Percentiles rank a stretch among this genome's conserved stretches.
Evolutionary conservation across 2,797 vertebrate species (phyloP).

Genomic region (Tenualosa thibaudeaui): DNA sequence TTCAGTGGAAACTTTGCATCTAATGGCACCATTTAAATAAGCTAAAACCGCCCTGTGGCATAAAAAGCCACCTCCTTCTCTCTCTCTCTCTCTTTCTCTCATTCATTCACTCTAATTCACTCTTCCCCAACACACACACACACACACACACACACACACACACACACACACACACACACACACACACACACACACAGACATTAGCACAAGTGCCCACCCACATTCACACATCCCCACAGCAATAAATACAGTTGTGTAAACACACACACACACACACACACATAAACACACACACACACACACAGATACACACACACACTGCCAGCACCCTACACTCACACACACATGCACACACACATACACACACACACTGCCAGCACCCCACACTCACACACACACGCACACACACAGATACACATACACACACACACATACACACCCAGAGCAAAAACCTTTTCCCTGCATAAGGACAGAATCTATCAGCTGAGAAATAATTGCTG

Average conservation of each 20-base stretch:
- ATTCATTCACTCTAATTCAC: neutral
- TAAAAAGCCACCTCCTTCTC: neutral
- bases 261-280: neutral
- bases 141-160: too few relatives aligned
- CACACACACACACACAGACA: too few relatives aligned
- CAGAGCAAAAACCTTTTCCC: neutral
- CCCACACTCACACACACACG: neutral
- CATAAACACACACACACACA: neutral
- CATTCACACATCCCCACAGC: neutral
- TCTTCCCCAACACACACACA: neutral
- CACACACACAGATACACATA: constrained; percentile 1
- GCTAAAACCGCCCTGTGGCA: constrained; percentile 28
- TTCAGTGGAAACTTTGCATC: constrained; percentile 36
- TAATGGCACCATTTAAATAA: constrained; percentile 40
- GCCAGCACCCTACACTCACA: neutral
- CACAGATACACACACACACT: too few relatives aligned
- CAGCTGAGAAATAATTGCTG: too few relatives aligned
- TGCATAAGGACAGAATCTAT: too few relatives aligned
- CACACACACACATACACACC: neutral
- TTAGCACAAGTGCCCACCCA: too few relatives aligned
- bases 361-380: neutral
- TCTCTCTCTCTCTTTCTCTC: neutral
- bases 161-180: too few relatives aligned
- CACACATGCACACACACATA: constrained; percentile 5
- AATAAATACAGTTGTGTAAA: neutral